Evolutionary conservation across 2,888 invertebrate genomes (phyloP).

Genomic region (Griposia aprilina): DNA sequence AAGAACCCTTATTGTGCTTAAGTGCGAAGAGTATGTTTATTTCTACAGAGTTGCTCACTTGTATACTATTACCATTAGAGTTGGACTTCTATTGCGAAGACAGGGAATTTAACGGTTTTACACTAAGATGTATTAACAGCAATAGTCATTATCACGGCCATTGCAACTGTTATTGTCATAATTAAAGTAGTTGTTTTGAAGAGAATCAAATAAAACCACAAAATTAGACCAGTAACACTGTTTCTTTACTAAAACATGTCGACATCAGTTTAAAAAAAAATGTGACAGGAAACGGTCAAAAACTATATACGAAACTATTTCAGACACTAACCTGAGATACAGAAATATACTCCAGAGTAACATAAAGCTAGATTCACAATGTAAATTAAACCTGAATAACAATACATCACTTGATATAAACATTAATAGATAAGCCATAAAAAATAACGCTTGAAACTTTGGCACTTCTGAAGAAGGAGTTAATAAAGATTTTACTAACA

Average conservation of each 20-base stretch:
- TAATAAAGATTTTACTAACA: slow-evolving; percentile 52
- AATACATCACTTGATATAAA: slow-evolving; percentile 61
- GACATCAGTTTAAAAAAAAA: slow-evolving; percentile 43
- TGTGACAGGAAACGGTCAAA: slow-evolving; percentile 51
- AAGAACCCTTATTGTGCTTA: slow-evolving; percentile 20
- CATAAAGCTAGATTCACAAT: slow-evolving; percentile 1
- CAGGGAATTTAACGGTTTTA: neutral
- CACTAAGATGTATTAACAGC: neutral
- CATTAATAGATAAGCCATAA: slow-evolving; percentile 51
- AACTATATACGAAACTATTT: slow-evolving; percentile 61
- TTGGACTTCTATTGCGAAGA: neutral
- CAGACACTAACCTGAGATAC: slow-evolving; percentile 48
- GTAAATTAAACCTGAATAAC: slow-evolving; percentile 62
- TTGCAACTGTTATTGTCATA: too few relatives aligned
- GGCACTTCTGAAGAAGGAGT: slow-evolving; percentile 42
- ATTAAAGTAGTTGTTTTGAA: too few relatives aligned
- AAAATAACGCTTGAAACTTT: slow-evolving; percentile 54
- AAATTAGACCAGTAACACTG: neutral
- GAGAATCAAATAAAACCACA: slow-evolving; percentile 15
- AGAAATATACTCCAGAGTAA: slow-evolving; percentile 48
- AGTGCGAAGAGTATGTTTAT: slow-evolving; percentile 1
- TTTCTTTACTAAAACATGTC: neutral
- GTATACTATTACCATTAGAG: neutral
- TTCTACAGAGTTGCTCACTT: neutral
- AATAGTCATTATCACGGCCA: neutral